A percentile compares a stretch with the other conserved stretches of the same genome.
Conservation (phyloP, 2,888 invertebrate genomes). For the Gastrophysa polygoni region DNA sequence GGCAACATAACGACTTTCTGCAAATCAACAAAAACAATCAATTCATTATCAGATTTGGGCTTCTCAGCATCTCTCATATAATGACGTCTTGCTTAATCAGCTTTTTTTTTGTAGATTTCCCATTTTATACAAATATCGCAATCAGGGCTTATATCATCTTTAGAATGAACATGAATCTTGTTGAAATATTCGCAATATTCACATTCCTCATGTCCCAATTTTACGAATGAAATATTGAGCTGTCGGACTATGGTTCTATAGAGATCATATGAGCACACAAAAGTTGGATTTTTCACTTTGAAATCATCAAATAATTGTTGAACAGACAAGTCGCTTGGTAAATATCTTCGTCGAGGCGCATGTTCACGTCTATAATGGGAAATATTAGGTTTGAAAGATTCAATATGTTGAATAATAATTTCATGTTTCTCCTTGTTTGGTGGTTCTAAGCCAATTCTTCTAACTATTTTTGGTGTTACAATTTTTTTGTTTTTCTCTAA, state of each 20-base stretch:
- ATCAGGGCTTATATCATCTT: neutral
- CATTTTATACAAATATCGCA: constrained; percentile 14
- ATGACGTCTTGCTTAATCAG: constrained; percentile 1
- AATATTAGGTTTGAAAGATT: constrained; percentile 26
- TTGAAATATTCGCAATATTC: constrained; percentile 14
- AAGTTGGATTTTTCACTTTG: constrained; percentile 7
- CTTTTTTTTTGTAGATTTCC: neutral
- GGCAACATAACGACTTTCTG: constrained; percentile 35
- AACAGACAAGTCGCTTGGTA: constrained; percentile 29
- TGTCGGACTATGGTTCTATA: constrained; percentile 11
- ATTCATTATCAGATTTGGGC: neutral
- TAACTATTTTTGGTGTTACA: no score
- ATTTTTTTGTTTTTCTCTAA: no score
- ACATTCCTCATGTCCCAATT: constrained; percentile 22
- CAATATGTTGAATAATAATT: constrained; percentile 14
- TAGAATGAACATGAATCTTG: neutral
- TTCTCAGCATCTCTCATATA: neutral
- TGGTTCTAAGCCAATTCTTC: no score
- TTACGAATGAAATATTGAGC: constrained; percentile 16
- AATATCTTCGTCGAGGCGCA: constrained; percentile 24
- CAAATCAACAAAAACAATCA: constrained; percentile 17
- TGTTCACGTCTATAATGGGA: constrained; percentile 28
- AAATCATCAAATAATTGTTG: constrained; percentile 24
- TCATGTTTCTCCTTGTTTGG: no score
- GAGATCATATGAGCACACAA: constrained; percentile 13